Base-by-base conservation (phyloP, 2,113 vertebrate genomes). In the Eulemur rufifrons region DNA sequence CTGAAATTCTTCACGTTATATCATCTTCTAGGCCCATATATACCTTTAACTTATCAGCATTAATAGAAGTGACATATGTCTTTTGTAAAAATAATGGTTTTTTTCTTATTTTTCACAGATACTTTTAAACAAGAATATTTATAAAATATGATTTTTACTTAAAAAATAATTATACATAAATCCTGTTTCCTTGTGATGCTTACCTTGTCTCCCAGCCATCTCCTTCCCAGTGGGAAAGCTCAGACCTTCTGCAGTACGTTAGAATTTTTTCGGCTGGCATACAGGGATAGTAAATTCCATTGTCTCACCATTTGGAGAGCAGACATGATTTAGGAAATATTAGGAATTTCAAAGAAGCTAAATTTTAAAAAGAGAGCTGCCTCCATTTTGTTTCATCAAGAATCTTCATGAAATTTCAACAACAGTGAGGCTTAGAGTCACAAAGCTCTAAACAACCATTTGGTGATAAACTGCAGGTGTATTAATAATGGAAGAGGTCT, bases 21-120 rank as follows among this genome's bases (percentile, higher is more conserved):
- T 64, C 89, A 61, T 68, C 34, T 69, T 90, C 27, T n/a, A 77
- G 66, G 66, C 39, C 63, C 42, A 54, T 4, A 25, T 8, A 88
- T 23, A 27, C 54, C 64, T 97, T 95, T 88, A 91, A 71, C 45
- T 85, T 83, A 87, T 69, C 37, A 95, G 37, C 21, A 90, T 91
- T 59, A 86, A 93, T 12, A 81, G 23, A 96, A 69, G 47, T 86
- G 68, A 89, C 21, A 61, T 25, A 13, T 8, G 14, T 64, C 77
- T 90, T 94, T 88, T 76, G 29, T 82, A 50, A 95, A 87, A 68
- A 88, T 39, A 52, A 18, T 6, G 42, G 20, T 2, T 84, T 82
- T 59, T 80, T 59, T n/a, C 21, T 81, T 61, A 42, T 77, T 92
- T 81, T 93, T 84, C 20, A 83, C 3, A 80, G 71, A 47, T 37